A percentile compares a stretch with the other conserved stretches of the same genome.
Evolutionary conservation across 2,888 invertebrate species (phyloP).

Genomic region (Andricus quercusramuli): DNA sequence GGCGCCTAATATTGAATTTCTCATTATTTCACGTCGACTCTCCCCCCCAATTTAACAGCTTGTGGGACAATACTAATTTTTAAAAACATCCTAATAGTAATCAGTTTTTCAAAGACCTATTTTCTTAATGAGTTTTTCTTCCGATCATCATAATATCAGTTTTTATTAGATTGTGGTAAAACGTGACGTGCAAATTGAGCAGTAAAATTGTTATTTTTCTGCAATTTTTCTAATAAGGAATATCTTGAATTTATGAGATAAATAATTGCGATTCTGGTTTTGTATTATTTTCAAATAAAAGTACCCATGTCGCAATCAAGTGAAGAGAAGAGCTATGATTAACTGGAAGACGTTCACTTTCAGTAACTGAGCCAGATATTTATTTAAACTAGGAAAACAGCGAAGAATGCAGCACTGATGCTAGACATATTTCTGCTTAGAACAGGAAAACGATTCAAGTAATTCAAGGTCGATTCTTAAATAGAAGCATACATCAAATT

Average conservation of each 20-base stretch:
- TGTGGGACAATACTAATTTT: no score
- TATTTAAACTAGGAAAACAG: conserved; percentile 11
- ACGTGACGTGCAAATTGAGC: no score
- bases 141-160: no score
- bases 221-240: no score
- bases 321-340: background rate
- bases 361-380: background rate
- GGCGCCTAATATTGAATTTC: background rate
- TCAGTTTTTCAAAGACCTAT: no score
- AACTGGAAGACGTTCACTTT: background rate
- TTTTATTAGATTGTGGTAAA: no score
- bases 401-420: conserved; percentile 12
- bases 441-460: conserved; percentile 29
- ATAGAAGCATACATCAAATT: background rate
- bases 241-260: background rate
- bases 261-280: conserved; percentile 15
- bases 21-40: no score
- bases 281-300: background rate
- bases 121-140: no score
- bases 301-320: background rate
- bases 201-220: no score
- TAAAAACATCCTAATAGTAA: no score
- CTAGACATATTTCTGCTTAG: conserved; percentile 17
- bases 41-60: no score
- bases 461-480: conserved; percentile 13